phyloP scores from a whole-genome alignment of 2,113 vertebrate genomes.

The Prunella himalayana region DNA sequence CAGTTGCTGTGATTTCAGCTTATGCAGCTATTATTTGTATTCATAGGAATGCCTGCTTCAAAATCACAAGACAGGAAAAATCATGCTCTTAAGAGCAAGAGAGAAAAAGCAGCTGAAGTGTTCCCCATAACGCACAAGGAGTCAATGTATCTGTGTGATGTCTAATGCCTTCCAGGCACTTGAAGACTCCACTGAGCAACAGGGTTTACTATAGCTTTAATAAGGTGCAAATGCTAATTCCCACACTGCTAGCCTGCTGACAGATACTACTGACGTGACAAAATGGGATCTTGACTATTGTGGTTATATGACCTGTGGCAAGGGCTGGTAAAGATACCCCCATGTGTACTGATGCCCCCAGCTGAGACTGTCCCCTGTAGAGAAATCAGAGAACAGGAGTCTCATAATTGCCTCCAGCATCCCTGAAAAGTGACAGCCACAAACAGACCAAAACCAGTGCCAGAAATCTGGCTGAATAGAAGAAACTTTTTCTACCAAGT shows the following conservation, averaged over 20 bases:
- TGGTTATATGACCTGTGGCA: background rate
- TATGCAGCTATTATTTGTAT: background rate
- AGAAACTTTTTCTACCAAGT: background rate
- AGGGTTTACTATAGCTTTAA: slow-evolving; percentile 1
- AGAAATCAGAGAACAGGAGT: background rate
- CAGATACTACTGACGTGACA: background rate
- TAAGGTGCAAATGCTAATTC: slow-evolving; percentile 29
- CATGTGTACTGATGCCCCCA: background rate
- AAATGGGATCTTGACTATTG: slow-evolving; percentile 3
- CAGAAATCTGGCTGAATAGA: background rate
- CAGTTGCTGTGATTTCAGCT: background rate
- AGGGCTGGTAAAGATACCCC: background rate
- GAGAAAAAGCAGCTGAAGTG: background rate
- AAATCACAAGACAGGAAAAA: background rate
- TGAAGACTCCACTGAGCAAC: background rate
- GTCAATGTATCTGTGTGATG: background rate
- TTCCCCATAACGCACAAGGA: background rate
- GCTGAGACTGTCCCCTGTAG: background rate
- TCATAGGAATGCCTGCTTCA: background rate
- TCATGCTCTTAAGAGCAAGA: background rate
- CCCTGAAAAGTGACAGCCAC: background rate
- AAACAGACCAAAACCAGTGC: background rate
- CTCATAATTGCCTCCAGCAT: background rate
- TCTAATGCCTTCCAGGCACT: slow-evolving; percentile 12
- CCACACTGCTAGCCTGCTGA: background rate